These are phyloP conservation scores for Ruditapes philippinarum DNA, from an alignment of 1,140 invertebrate species.

Conservation along the genomic window DNA sequence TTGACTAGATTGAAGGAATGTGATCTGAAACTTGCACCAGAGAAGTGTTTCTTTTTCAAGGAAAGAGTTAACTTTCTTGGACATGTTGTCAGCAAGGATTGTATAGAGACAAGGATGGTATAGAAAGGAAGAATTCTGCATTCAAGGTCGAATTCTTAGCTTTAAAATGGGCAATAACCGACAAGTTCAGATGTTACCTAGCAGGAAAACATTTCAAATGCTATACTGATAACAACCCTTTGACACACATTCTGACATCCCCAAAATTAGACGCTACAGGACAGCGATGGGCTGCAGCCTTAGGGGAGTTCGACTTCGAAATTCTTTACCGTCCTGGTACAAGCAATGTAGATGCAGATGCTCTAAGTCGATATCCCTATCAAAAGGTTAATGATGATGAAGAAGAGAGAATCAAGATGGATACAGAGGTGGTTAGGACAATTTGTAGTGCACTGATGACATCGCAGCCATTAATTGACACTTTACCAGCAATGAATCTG, in stretches of 20 bases:
- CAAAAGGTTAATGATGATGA: neutral
- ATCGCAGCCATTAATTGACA: neutral
- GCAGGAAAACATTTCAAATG: constrained; percentile 26
- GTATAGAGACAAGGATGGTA: constrained; percentile 64
- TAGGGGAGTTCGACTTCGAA: constrained; percentile 34
- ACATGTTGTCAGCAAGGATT: constrained; percentile 65
- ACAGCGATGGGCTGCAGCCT: constrained; percentile 21
- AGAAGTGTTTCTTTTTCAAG: constrained; percentile 84
- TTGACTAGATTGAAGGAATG: constrained; percentile 19
- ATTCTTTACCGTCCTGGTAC: constrained; percentile 7
- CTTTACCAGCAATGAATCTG: too few species aligned
- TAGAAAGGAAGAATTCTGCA: constrained; percentile 55
- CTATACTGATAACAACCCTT: constrained; percentile 68
- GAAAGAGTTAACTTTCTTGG: constrained; percentile 72
- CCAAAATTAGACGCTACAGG: constrained; percentile 68
- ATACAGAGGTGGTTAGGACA: neutral
- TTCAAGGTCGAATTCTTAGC: constrained; percentile 68
- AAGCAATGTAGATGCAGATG: constrained; percentile 57
- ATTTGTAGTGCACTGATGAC: neutral
- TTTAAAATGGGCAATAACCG: constrained; percentile 68
- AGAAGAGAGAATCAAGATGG: neutral
- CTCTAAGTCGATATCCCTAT: constrained; percentile 27
- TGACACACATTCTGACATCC: constrained; percentile 61
- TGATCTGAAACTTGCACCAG: constrained; percentile 56
- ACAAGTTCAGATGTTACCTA: constrained; percentile 64